Base-by-base conservation (phyloP, 2,888 invertebrate genomes). In the Xestia rhomboidea region DNA sequence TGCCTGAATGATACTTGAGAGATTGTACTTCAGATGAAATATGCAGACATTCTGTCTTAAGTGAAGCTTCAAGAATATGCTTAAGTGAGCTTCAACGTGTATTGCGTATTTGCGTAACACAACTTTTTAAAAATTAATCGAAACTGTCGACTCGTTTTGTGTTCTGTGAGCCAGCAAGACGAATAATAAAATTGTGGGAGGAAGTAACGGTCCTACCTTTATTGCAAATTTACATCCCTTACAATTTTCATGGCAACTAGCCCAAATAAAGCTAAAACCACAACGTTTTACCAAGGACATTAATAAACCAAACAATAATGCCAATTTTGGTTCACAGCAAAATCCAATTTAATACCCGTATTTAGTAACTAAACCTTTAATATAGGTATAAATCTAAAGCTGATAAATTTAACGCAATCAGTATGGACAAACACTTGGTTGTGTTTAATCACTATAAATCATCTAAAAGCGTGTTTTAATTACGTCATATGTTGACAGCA, bases 391-490 rank as follows among this genome's bases (percentile, higher is more conserved):
- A 66, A 82, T 49, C 73, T 44, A 54, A 67, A 77, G 57, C 76
- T 64, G 51, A n/a, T n/a, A n/a, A 79, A 82, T 78, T 76, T 54
- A 38, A 57, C 63, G 64, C 78, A 78, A 87, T 82, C 76, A 77
- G 68, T 76, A 63, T 64, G 73, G 68, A 66, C 74, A 84, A 84
- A 88, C 85, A 82, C 73, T 77, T 80, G 67, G 73, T 72, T 73
- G 76, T 76, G 70, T 87, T 85, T 86, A 84, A 88, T 85, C 84
- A 82, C 89, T 83, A 88, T 87, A 89, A 89, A 90, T 90, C 76
- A 87, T 88, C 86, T 87, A 79, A 84, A 88, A 90, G 84, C 89
- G 81, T 89, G 82, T 84, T 91, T 89, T 89, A 91, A 91, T 91
- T 89, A 91, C 89, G 84, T 88, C 87, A 88, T 78, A 88, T 85